Conservation (phyloP, 2,113 vertebrate genomes). For the Hepsetus odoe region DNA sequence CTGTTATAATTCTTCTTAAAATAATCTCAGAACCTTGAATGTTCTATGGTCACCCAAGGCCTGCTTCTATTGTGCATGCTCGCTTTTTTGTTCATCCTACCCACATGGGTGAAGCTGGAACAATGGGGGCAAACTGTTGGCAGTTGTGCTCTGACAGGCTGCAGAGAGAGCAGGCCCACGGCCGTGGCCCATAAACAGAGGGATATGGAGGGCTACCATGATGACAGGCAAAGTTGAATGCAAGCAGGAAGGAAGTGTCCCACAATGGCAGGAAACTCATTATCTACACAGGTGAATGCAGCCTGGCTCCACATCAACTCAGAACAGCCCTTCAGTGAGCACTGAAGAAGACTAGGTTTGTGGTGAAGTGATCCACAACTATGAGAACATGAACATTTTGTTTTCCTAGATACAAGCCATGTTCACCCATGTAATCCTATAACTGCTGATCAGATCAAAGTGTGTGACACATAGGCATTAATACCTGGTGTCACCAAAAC, state of each 20-base stretch:
- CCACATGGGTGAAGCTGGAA: slow-evolving; percentile 16
- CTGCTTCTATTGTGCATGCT: slow-evolving; percentile 16
- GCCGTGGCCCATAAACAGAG: not conserved
- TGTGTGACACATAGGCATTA: too few relatives aligned
- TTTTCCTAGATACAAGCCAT: not conserved
- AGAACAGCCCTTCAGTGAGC: slow-evolving; percentile 8
- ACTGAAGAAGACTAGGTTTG: not conserved
- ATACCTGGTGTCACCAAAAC: too few relatives aligned
- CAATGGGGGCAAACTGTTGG: slow-evolving; percentile 37
- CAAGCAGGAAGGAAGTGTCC: slow-evolving; percentile 43
- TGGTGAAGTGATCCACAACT: not conserved
- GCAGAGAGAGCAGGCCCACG: slow-evolving; percentile 12
- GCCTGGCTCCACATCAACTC: slow-evolving; percentile 15
- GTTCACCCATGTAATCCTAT: not conserved
- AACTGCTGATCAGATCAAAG: too few relatives aligned
- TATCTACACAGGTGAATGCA: slow-evolving; percentile 46
- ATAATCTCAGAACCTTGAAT: slow-evolving; percentile 29
- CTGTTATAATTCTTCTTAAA: slow-evolving; percentile 7
- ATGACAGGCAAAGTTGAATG: slow-evolving; percentile 44
- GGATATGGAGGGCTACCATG: slow-evolving; percentile 26
- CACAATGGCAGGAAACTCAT: slow-evolving; percentile 54
- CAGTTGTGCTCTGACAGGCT: slow-evolving; percentile 18
- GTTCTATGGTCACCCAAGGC: slow-evolving; percentile 11
- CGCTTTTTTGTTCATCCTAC: slow-evolving; percentile 33
- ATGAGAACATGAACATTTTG: not conserved